phyloP scores from a whole-genome alignment of 2,888 invertebrate genomes.

The Dorcus hopei region DNA sequence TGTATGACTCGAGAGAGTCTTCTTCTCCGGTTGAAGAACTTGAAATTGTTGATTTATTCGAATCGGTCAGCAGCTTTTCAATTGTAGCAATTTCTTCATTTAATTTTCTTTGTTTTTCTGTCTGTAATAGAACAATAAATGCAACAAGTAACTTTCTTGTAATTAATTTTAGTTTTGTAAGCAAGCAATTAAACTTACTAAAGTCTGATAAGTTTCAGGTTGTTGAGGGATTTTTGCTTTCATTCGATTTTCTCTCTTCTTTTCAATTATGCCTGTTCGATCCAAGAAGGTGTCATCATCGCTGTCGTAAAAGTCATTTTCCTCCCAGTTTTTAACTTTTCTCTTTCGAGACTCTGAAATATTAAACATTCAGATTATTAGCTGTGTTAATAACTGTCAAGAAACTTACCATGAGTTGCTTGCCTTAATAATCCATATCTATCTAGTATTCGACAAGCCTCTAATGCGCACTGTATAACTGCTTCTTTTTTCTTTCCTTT shows the following conservation, averaged over 20 bases:
- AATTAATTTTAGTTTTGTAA: neutral
- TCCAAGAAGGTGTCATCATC: conserved; percentile 96
- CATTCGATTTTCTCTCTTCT: conserved; percentile 79
- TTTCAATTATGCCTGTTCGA: conserved; percentile 88
- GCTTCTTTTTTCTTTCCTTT: conserved; percentile 94
- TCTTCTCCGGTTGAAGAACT: conserved; percentile 51
- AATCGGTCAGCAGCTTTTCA: conserved; percentile 50
- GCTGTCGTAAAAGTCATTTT: conserved; percentile 89
- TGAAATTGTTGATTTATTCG: conserved; percentile 43
- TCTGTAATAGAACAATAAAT: conserved; percentile 44
- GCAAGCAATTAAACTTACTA: conserved; percentile 44
- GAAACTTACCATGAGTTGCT: conserved; percentile 72
- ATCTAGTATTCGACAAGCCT: conserved; percentile 91
- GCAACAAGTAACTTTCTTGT: neutral
- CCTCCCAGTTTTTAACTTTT: conserved; percentile 74
- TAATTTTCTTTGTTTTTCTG: conserved; percentile 58
- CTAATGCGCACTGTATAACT: conserved; percentile 87
- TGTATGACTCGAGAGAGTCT: conserved; percentile 82
- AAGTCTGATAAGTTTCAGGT: conserved; percentile 62
- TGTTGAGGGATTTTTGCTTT: conserved; percentile 60
- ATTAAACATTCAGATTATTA: conserved; percentile 6
- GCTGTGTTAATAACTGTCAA: neutral
- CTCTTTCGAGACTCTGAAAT: conserved; percentile 73
- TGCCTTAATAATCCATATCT: conserved; percentile 81
- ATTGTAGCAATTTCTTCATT: conserved; percentile 57